These are phyloP conservation scores for Scopus umbretta DNA, from an alignment of 2,113 vertebrate species.

Conservation along the genomic window DNA sequence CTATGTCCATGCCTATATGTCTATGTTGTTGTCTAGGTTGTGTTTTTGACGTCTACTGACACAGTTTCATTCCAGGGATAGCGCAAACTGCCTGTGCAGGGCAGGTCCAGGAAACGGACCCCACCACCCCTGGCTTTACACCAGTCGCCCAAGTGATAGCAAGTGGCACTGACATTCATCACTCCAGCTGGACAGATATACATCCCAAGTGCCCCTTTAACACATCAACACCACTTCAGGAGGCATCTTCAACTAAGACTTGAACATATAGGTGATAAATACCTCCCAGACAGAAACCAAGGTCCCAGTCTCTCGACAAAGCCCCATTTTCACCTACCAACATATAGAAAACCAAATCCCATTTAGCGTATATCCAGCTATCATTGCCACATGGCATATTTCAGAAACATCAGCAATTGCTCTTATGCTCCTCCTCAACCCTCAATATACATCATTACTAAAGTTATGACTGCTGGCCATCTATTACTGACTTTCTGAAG, in stretches of 20 bases:
- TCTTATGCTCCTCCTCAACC: background rate
- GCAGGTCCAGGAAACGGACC: background rate
- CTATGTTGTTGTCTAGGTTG: background rate
- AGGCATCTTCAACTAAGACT: background rate
- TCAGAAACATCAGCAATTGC: background rate
- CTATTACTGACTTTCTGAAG: background rate
- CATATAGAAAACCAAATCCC: fast-evolving
- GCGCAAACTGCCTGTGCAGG: background rate
- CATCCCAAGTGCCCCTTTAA: background rate
- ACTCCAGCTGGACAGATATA: background rate
- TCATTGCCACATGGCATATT: background rate
- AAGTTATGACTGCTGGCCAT: background rate
- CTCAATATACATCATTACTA: background rate
- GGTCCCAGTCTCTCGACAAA: background rate
- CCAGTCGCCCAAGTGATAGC: background rate
- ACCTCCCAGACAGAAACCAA: background rate
- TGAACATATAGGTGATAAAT: background rate
- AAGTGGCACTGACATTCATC: background rate
- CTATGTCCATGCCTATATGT: too few relatives aligned
- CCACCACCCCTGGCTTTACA: background rate
- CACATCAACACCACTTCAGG: background rate
- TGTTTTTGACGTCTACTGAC: background rate
- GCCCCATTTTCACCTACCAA: background rate
- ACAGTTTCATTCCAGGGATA: background rate
- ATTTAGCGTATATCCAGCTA: background rate